A percentile compares a stretch with the other conserved stretches of the same genome.
These are phyloP conservation scores for Odocoileus virginianus DNA, from an alignment of 2,113 vertebrate species.

Conservation along the genomic window DNA sequence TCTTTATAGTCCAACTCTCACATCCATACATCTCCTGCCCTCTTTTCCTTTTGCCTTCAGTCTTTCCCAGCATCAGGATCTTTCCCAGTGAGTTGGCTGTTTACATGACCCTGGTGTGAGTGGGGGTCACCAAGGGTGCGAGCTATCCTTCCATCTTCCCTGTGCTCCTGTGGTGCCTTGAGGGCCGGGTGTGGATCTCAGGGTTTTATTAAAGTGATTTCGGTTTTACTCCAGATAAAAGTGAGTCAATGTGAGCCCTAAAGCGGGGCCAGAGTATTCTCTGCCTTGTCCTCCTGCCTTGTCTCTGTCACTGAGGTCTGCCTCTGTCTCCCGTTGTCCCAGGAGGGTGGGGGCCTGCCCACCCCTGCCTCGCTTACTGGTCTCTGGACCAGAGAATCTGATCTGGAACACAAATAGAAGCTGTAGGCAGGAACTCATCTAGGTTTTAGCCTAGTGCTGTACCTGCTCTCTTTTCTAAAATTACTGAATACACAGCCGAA, in stretches of 20 bases:
- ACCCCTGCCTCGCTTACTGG: neutral
- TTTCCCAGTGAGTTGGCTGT: neutral
- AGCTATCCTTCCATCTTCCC: neutral
- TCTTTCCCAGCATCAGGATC: neutral
- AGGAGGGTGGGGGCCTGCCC: too few species aligned
- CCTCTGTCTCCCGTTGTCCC: neutral
- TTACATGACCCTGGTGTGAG: neutral
- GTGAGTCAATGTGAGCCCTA: fast-evolving
- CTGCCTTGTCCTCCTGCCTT: fast-evolving
- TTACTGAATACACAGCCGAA: neutral
- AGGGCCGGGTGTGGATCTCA: neutral
- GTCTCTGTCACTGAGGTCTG: neutral
- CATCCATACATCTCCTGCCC: neutral
- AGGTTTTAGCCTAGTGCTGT: fast-evolving
- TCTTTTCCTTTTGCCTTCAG: neutral
- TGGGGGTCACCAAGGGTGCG: neutral
- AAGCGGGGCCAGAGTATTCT: neutral
- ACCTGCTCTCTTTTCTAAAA: neutral
- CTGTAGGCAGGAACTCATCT: fast-evolving
- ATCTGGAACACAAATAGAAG: neutral
- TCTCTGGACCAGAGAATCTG: neutral
- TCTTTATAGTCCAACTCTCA: neutral
- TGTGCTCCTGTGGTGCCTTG: fast-evolving
- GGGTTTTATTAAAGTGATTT: neutral
- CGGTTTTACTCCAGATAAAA: neutral